phyloP scores from a whole-genome alignment of 2,888 invertebrate genomes.

The Calameuta filiformis region DNA sequence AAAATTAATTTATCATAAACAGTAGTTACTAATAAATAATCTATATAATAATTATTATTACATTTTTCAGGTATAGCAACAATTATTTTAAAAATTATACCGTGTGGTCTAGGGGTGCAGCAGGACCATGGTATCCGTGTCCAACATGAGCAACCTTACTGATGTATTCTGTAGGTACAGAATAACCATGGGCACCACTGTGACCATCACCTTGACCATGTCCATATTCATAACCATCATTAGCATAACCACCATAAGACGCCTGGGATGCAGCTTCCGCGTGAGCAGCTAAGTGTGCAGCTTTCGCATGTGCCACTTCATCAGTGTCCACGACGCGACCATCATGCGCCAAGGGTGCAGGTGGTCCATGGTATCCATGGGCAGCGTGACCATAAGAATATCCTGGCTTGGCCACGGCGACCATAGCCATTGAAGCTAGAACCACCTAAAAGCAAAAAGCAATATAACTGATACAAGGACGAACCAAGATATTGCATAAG shows the following conservation, averaged over 20 bases:
- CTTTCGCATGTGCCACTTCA: conserved; percentile 20
- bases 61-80: too few relatives aligned
- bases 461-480: too few relatives aligned
- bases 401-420: conserved; percentile 19
- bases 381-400: conserved; percentile 14
- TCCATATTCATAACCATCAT: conserved; percentile 5
- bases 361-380: conserved; percentile 17
- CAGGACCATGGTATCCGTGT: conserved; percentile 36
- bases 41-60: too few relatives aligned
- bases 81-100: conserved; percentile 4
- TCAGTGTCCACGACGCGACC: conserved; percentile 17
- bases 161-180: conserved; percentile 20
- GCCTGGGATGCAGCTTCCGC: conserved; percentile 18
- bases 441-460: conserved; percentile 10
- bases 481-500: too few relatives aligned
- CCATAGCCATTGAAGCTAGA: conserved; percentile 17
- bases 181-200: conserved; percentile 12
- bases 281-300: conserved; percentile 20
- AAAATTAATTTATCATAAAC: not conserved
- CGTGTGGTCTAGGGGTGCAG: conserved; percentile 33
- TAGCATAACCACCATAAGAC: conserved; percentile 13
- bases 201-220: conserved; percentile 2
- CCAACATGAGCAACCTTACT: conserved; percentile 22
- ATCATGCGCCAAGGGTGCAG: conserved; percentile 17
- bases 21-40: too few relatives aligned